Base-by-base conservation (phyloP, 2,113 vertebrate genomes). In the Pelodiscus sinensis region DNA sequence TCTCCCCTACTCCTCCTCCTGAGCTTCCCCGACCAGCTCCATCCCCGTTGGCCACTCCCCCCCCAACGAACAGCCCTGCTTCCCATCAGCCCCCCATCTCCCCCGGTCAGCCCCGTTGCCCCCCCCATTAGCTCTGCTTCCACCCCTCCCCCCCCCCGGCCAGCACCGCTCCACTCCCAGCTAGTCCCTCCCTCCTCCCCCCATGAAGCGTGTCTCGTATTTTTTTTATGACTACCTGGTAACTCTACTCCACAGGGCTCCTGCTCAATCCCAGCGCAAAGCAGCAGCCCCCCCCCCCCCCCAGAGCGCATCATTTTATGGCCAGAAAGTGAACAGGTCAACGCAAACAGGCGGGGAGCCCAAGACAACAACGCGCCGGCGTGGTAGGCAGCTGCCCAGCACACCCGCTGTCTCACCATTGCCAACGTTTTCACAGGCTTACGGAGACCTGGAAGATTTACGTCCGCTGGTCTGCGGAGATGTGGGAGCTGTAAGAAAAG, bases 321-420 rank as follows among this genome's bases (percentile, higher is more conserved):
- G 27, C 14, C 38, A 79, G 8, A 51, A 38, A 38, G 38, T 44
- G 38, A 44, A 44, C 51, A 56, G 57, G 68, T 79, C n/a, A 24
- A 4, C 5, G 8, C 2, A 31, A 52, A 58, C 54, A n/a, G 89
- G 8, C 3, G 27, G 35, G 68, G 56, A 51, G n/a, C 6, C 35
- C 0, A 2, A 11, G 9, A 1, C 8, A 44, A 15, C 6, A 31
- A 29, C 31, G 54, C 38, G 52, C 25, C 52, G 14, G 82, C 54
- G 24, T 54, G 29, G 44, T 54, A 31, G 54, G 16, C 62, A 25
- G 62, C 13, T 24, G 68, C 60, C 31, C 4, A 5, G 18, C 38
- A 18, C 6, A 35, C 31, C 38, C 35, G 31, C 62, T 73, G 35
- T 12, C 31, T 19, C 51, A 14, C 29, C 60, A 58, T 29, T 21